These are phyloP conservation scores for Urocolius indicus DNA, from an alignment of 2,113 vertebrate species.

Conservation along the genomic window DNA sequence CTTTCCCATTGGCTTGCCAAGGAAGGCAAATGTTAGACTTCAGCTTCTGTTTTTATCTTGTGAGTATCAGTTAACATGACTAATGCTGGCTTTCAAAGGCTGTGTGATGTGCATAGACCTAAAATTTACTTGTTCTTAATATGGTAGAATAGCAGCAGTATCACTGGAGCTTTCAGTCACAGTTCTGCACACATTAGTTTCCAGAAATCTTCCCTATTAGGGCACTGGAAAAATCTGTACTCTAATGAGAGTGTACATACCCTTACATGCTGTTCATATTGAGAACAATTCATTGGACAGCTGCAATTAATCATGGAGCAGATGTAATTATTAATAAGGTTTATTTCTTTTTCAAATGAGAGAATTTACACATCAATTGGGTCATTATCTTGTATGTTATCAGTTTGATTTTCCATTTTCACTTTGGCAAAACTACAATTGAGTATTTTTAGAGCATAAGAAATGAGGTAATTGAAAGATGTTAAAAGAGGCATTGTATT, in stretches of 20 bases:
- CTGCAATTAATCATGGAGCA: slow-evolving; percentile 15
- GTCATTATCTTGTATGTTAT: neutral
- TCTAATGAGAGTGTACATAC: neutral
- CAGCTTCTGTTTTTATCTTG: slow-evolving; percentile 8
- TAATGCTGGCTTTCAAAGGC: slow-evolving; percentile 27
- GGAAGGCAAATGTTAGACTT: slow-evolving; percentile 25
- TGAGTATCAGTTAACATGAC: neutral
- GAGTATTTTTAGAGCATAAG: neutral
- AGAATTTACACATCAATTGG: neutral
- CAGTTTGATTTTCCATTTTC: neutral
- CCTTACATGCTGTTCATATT: neutral
- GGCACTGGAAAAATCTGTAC: neutral
- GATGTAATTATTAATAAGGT: neutral
- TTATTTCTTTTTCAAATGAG: slow-evolving; percentile 34
- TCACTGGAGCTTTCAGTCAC: neutral
- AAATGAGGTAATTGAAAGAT: neutral
- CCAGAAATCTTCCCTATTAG: neutral
- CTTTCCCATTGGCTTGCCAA: slow-evolving; percentile 21
- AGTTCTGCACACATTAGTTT: neutral
- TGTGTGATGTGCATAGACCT: neutral
- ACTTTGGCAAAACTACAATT: neutral
- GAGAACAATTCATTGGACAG: neutral
- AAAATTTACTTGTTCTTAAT: neutral
- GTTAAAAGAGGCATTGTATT: neutral
- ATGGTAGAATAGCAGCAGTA: neutral